Percentiles rank a stretch among this genome's conserved stretches.
phyloP scores from a whole-genome alignment of 1,140 invertebrate genomes.

The Doryteuthis pealeii region DNA sequence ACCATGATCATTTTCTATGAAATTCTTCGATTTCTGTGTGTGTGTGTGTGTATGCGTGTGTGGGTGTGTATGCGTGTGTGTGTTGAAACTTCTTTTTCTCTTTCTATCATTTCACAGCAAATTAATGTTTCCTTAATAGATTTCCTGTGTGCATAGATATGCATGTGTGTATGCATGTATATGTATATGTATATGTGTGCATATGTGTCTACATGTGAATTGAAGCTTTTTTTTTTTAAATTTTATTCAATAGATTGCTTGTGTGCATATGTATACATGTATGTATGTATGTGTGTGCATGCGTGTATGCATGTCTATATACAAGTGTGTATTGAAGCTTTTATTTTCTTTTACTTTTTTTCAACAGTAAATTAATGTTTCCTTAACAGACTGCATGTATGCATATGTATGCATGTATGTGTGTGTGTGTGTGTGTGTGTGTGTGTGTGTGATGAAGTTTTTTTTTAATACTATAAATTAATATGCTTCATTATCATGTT shows the following conservation, averaged over 20 bases:
- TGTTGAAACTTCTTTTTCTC: too few species aligned
- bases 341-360: background rate
- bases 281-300: background rate
- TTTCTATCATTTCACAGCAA: too few species aligned
- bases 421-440: conserved; percentile 1
- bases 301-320: background rate
- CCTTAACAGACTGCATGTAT: background rate
- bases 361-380: background rate
- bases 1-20: too few species aligned
- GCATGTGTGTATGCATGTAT: background rate
- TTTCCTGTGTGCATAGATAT: background rate
- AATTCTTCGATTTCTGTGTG: too few species aligned
- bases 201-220: background rate
- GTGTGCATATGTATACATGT: background rate
- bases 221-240: background rate
- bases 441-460: background rate
- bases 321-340: background rate
- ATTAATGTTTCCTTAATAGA: too few species aligned
- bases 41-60: too few species aligned
- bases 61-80: too few species aligned
- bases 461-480: background rate
- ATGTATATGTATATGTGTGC: background rate
- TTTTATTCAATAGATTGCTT: background rate
- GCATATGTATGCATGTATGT: background rate
- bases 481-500: too few species aligned